Evolutionary conservation across 1,140 invertebrate species (phyloP), one percentile per base, ranked within the genome.

Genomic region (Teleopsis dalmanni): DNA sequence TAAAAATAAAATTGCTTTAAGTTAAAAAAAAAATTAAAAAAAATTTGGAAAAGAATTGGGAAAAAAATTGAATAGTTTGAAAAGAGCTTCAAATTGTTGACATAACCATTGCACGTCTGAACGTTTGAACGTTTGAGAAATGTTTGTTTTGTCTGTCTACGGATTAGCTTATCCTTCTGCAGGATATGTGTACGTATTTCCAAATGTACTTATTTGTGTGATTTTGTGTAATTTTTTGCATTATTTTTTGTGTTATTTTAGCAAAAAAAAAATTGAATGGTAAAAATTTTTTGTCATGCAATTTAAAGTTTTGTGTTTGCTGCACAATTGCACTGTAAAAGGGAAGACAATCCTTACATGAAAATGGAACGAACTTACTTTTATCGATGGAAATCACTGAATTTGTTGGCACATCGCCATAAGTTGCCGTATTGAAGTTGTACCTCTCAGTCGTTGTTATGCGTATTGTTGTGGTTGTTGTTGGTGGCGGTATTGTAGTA

Each of bases 321-420:
- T n/a, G n/a, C n/a, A n/a, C n/a, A n/a, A n/a, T n/a, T n/a, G n/a
- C n/a, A n/a, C n/a, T n/a, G n/a, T n/a, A n/a, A n/a, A n/a, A n/a
- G n/a, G n/a, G n/a, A n/a, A n/a, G n/a, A n/a, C n/a, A n/a, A n/a
- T n/a, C n/a, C n/a, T n/a, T n/a, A n/a, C n/a, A n/a, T n/a, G n/a
- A 58, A 61, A 10, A 14, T 18, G 8, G 33, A 26, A 26, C 19
- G 14, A 38, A 67, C 66, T 70, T 47, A 70, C 66, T 47, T 62
- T 70, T 70, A 50, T 66, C 66, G 54, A 61, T 57, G 34, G 57
- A 55, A 62, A 61, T 59, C 53, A 65, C 57, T 22, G 66, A 62
- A 47, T 61, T 65, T 8, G 66, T 70, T 34, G 66, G 61, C 29
- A 55, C 43, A 9, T 57, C 56, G 19, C 58, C 62, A 50, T 59